These are phyloP conservation scores for Onychomys torridus DNA, from an alignment of 2,797 vertebrate genomes.

Conservation along the genomic window DNA sequence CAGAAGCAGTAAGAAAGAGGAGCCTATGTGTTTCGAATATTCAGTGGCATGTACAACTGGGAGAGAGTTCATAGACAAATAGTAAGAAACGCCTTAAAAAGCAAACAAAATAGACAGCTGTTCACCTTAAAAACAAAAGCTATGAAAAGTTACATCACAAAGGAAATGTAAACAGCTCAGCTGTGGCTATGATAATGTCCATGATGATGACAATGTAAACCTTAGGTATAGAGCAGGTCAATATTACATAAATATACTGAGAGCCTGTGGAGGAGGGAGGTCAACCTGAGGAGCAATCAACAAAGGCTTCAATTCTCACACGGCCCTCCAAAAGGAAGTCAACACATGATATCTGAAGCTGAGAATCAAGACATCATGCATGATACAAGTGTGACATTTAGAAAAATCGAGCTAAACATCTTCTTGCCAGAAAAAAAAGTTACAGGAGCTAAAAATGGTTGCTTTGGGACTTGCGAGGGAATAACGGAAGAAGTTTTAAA, in stretches of 20 bases:
- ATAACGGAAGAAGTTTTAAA: not conserved
- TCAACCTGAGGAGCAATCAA: not conserved
- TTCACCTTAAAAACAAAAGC: not conserved
- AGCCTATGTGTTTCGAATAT: not conserved
- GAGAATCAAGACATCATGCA: not conserved
- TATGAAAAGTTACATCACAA: not conserved
- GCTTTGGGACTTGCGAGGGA: not conserved
- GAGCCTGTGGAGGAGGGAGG: not conserved
- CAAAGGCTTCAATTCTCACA: not conserved
- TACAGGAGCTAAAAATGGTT: not conserved
- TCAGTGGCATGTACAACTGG: not conserved
- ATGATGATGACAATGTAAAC: not conserved
- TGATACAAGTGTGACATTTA: not conserved
- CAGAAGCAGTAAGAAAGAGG: not conserved
- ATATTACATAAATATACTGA: not conserved
- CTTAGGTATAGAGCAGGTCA: not conserved
- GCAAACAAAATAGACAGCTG: not conserved
- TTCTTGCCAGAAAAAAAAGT: not conserved
- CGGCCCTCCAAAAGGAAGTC: not conserved
- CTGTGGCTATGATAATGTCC: not conserved
- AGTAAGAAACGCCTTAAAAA: constrained; percentile 11
- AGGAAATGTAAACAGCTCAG: not conserved
- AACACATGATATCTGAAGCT: not conserved
- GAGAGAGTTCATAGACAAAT: not conserved
- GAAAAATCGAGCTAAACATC: not conserved